Conservation (phyloP, 2,888 invertebrate species). For the Orchesellides sinensis region DNA sequence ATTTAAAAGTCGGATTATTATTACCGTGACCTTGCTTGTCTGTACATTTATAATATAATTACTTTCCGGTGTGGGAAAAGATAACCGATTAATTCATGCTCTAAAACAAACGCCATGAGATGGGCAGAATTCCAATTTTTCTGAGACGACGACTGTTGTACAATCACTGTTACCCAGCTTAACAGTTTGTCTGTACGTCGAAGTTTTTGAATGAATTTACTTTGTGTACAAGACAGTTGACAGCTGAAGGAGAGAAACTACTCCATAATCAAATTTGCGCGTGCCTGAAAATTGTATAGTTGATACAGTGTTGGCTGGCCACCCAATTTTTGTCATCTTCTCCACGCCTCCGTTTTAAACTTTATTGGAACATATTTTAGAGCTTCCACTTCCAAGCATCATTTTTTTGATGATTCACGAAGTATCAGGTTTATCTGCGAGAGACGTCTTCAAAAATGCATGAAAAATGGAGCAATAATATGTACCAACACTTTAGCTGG, state of each 20-base stretch:
- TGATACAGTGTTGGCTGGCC: conserved; percentile 13
- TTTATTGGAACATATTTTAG: conserved; percentile 36
- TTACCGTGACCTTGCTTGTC: too few relatives aligned
- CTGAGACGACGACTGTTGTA: not conserved
- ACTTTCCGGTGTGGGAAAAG: not conserved
- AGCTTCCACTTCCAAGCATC: conserved; percentile 26
- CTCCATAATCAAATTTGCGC: conserved; percentile 27
- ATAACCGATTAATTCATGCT: not conserved
- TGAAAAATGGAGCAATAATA: not conserved
- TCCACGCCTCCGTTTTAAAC: conserved; percentile 1
- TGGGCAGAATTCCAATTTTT: conserved; percentile 38
- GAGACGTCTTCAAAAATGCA: not conserved
- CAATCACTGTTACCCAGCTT: not conserved
- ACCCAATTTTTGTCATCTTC: conserved; percentile 28
- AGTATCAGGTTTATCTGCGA: not conserved
- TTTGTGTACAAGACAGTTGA: conserved; percentile 25
- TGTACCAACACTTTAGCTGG: too few relatives aligned
- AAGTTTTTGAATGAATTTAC: conserved; percentile 8
- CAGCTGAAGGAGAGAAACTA: conserved; percentile 36
- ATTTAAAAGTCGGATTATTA: too few relatives aligned
- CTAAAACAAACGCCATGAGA: conserved; percentile 6
- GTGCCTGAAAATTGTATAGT: conserved; percentile 27
- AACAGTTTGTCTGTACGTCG: not conserved
- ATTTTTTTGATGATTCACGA: not conserved
- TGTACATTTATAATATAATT: not conserved